A percentile compares a stretch with the other conserved stretches of the same genome.
Evolutionary conservation across 2,888 invertebrate species (phyloP).

Genomic region (Apamea epomidion): DNA sequence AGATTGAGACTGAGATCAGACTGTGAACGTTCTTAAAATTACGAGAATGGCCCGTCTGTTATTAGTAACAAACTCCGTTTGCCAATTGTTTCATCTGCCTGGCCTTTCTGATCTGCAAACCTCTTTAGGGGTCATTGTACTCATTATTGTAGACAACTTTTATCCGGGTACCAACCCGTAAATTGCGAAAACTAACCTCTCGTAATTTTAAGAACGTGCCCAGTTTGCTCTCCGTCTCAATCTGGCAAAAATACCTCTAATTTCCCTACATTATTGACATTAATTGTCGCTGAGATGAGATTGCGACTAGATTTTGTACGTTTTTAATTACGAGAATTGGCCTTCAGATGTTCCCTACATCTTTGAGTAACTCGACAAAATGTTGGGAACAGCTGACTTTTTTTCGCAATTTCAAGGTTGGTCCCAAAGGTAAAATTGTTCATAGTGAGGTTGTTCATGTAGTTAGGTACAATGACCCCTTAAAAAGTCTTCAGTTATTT

Average conservation of each 20-base stretch:
- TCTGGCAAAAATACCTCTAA: neutral
- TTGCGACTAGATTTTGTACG: too few relatives aligned
- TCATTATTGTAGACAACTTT: neutral
- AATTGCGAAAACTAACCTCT: neutral
- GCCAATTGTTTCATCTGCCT: constrained; percentile 12
- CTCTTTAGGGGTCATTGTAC: neutral
- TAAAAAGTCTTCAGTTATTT: neutral
- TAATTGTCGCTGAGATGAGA: too few relatives aligned
- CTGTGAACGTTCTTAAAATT: too few relatives aligned
- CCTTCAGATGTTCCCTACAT: neutral
- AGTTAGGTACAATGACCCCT: neutral
- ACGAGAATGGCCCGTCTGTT: too few relatives aligned
- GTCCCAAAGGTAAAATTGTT: too few relatives aligned
- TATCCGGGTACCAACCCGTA: neutral
- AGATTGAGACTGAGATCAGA: too few relatives aligned
- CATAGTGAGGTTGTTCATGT: too few relatives aligned
- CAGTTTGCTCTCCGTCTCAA: too few relatives aligned
- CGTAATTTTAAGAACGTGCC: too few relatives aligned
- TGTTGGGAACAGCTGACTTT: neutral
- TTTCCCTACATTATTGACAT: neutral
- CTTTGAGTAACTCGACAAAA: neutral
- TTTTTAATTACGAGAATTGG: too few relatives aligned
- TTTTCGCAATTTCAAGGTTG: too few relatives aligned
- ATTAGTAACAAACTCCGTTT: neutral
- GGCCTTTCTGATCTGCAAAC: neutral